These are phyloP conservation scores for Paralichthys olivaceus DNA, from an alignment of 2,113 vertebrate genomes.

Conservation along the genomic window DNA sequence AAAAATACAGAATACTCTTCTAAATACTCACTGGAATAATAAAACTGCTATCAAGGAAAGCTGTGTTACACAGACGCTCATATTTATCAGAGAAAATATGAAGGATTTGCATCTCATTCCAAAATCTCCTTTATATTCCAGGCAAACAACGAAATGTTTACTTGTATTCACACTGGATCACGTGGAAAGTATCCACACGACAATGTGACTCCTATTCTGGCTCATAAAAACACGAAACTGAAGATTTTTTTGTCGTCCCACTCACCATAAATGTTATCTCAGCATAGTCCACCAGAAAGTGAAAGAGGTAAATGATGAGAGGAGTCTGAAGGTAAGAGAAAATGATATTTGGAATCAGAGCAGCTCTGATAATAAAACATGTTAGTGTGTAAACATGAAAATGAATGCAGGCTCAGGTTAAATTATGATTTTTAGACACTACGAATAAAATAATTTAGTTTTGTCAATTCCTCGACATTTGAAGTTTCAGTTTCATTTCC, in stretches of 20 bases:
- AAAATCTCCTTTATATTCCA: neutral
- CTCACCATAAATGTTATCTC: slow-evolving; percentile 98
- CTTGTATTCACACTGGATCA: neutral
- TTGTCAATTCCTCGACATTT: neutral
- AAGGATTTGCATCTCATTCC: too few relatives aligned
- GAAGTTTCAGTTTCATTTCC: neutral
- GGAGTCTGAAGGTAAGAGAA: slow-evolving; percentile 87
- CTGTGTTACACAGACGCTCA: neutral
- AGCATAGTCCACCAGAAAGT: slow-evolving; percentile 95
- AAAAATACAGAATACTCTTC: neutral
- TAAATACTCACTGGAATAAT: neutral
- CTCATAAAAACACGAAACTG: neutral
- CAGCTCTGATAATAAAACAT: neutral
- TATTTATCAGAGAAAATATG: neutral
- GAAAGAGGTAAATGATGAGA: slow-evolving; percentile 95
- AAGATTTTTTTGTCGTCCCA: slow-evolving; percentile 4
- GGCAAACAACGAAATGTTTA: too few relatives aligned
- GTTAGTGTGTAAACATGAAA: neutral
- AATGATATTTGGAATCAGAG: neutral
- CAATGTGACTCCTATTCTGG: too few relatives aligned
- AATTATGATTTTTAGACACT: neutral
- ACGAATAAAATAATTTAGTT: neutral
- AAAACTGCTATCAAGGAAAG: neutral
- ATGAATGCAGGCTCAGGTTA: neutral
- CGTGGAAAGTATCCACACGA: neutral